Base-by-base conservation (phyloP, 1,140 invertebrate genomes). In the Drosophila parvula region DNA sequence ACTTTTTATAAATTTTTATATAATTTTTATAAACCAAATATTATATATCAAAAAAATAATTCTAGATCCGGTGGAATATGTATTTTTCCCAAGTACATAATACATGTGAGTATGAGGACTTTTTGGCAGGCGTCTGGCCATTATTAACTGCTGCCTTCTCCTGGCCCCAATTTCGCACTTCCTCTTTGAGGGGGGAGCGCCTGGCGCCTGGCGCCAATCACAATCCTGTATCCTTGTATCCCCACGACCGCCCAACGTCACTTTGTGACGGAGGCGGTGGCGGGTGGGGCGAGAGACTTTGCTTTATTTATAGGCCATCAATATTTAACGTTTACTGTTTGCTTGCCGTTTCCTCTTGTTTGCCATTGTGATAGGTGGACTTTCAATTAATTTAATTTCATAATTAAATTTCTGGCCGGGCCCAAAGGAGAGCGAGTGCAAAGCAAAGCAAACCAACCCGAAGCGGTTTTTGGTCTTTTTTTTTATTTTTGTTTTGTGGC, bases 311-410 rank as follows among this genome's bases (percentile, higher is more conserved):
- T 81, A 60, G 74, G 59, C 68, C 53, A 85, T 84, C 78, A 84
- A 84, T 84, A 84, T 80, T 84, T 79, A 76, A 83, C 70, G 53
- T 83, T 79, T 78, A 69, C 79, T 80, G 75, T 77, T 64, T 74
- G 62, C 53, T 65, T 40, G 47, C 55, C 48, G 28, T 58, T 75
- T 41, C 16, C 59, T 60, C 16, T 57, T 69, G 62, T 64, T 61
- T 63, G 47, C 57, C 28, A 47, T 50, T 78, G 41, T 65, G 59
- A 51, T 65, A 47, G 18, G 69, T 51, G 50, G 41, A 70, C 76
- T 79, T 76, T 83, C 78, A 77, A 85, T 84, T 61, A 77, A 79
- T 69, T 84, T 78, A 84, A 85, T 84, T 77, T 74, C 81, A 77
- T 85, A 84, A 84, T 80, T 84, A 50, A 76, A 81, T 76, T 76